Conservation (phyloP, 2,797 vertebrate genomes). For the Scolopax rusticola region DNA sequence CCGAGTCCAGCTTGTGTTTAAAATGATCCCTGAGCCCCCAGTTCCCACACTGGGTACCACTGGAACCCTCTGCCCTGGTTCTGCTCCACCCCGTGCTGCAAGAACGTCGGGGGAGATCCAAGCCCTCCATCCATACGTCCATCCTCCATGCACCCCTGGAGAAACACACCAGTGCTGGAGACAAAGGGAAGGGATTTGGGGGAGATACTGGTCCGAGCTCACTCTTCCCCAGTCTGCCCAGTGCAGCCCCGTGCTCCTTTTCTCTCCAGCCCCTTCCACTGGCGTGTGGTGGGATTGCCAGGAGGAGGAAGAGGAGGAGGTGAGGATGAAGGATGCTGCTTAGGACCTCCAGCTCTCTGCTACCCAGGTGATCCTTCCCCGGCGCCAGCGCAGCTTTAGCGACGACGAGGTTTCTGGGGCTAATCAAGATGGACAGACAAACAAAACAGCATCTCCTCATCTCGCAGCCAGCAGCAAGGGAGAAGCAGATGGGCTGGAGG, state of each 20-base stretch:
- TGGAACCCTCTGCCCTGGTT: rapidly evolving
- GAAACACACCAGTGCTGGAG: not conserved
- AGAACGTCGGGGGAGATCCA: not conserved
- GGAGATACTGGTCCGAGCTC: not conserved
- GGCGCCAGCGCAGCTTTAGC: not conserved
- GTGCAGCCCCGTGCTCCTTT: not conserved
- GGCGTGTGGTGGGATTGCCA: rapidly evolving
- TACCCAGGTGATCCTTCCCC: not conserved
- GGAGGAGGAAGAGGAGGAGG: not conserved
- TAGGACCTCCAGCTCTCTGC: not conserved
- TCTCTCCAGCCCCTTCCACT: not conserved
- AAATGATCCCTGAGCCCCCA: not conserved
- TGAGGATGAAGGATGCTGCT: not conserved
- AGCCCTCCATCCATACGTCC: not conserved
- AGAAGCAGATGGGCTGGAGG: constrained; percentile 59
- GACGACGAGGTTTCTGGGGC: not conserved
- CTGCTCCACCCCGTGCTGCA: rapidly evolving
- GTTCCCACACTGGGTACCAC: rapidly evolving
- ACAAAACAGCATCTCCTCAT: not conserved
- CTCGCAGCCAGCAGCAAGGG: not conserved
- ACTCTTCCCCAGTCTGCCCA: not conserved
- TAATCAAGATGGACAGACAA: constrained; percentile 15
- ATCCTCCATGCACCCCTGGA: rapidly evolving
- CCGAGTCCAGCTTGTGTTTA: not conserved
- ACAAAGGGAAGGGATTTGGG: not conserved